A percentile compares a stretch with the other conserved stretches of the same genome.
Conservation (phyloP, 1,140 invertebrate species). For the Brachionus angularis region DNA sequence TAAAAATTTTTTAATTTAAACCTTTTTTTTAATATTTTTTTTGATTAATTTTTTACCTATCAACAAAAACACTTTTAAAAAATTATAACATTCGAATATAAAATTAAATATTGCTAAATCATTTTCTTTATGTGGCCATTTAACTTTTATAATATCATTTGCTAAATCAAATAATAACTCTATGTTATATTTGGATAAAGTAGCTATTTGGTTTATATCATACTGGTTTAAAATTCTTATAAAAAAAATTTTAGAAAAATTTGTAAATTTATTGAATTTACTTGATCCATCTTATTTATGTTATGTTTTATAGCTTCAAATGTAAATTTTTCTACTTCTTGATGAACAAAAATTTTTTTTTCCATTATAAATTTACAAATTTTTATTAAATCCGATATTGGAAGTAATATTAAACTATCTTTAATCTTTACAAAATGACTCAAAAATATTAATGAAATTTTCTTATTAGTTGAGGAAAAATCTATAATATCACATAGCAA, state of each 20-base stretch:
- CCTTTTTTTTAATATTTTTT: neutral
- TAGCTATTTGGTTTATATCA: no score
- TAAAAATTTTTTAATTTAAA: neutral
- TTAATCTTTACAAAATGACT: no score
- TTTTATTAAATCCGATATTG: neutral
- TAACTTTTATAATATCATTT: neutral
- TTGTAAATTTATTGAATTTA: no score
- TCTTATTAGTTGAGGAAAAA: no score
- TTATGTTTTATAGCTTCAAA: neutral
- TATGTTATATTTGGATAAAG: no score
- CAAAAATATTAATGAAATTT: no score
- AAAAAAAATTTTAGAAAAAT: no score
- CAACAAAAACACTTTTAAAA: neutral
- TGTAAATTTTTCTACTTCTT: neutral
- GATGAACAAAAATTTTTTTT: neutral
- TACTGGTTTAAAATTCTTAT: no score
- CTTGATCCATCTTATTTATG: neutral
- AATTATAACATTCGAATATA: slow-evolving; percentile 18
- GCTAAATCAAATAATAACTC: no score
- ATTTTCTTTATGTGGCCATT: neutral
- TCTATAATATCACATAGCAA: no score
- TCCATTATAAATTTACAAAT: neutral
- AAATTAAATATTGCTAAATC: neutral
- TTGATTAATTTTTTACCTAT: neutral
- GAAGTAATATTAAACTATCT: no score